Conservation (phyloP, 2,888 invertebrate genomes). For the Carpatolechia fugitivella region DNA sequence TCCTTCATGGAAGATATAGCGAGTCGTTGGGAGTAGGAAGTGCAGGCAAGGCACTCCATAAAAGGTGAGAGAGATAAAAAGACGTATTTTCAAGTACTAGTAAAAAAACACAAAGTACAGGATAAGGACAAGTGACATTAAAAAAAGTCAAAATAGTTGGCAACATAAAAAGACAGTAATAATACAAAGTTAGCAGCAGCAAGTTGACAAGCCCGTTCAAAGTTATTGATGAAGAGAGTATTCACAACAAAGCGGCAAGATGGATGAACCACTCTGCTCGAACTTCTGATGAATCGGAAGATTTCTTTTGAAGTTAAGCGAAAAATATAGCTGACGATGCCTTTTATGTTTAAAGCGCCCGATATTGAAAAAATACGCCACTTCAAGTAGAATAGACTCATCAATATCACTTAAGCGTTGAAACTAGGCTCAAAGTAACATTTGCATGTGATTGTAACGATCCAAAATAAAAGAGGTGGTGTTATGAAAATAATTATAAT, state of each 20-base stretch:
- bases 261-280: conserved; percentile 31
- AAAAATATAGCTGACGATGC: conserved; percentile 20
- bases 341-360: conserved; percentile 5
- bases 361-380: conserved; percentile 10
- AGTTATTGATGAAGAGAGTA: conserved; percentile 38
- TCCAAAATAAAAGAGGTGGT: neutral
- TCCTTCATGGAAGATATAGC: conserved; percentile 35
- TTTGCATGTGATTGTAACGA: conserved; percentile 1
- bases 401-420: conserved; percentile 9
- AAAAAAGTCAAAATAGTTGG: neutral
- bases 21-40: conserved; percentile 38
- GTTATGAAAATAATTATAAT: neutral
- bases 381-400: conserved; percentile 10
- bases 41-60: conserved; percentile 22
- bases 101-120: neutral
- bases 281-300: conserved; percentile 29
- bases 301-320: conserved; percentile 31
- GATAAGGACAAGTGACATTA: neutral
- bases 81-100: neutral
- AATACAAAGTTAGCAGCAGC: neutral
- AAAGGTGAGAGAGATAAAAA: conserved; percentile 7
- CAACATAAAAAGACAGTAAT: neutral
- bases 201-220: conserved; percentile 15
- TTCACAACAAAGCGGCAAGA: conserved; percentile 36
- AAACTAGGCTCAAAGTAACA: neutral